These are phyloP conservation scores for Helleia helle DNA, from an alignment of 2,888 invertebrate genomes.

Conservation along the genomic window DNA sequence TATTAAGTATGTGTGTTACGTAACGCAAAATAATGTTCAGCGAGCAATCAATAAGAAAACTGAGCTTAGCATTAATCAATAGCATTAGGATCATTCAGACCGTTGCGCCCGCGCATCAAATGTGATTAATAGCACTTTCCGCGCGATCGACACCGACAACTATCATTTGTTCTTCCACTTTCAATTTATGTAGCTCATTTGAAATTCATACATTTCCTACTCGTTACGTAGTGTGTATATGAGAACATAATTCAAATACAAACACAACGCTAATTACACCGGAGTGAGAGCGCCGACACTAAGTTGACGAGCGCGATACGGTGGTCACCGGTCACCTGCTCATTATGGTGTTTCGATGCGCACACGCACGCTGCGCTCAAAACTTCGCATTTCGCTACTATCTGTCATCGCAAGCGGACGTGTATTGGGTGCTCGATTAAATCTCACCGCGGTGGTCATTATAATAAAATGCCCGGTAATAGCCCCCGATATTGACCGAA, in stretches of 20 bases:
- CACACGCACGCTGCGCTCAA: slow-evolving; percentile 29
- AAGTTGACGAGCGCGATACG: slow-evolving; percentile 53
- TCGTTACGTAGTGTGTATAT: not conserved
- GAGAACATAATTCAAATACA: not conserved
- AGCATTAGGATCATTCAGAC: too few relatives aligned
- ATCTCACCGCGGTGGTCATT: slow-evolving; percentile 56
- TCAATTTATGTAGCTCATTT: not conserved
- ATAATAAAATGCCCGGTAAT: slow-evolving; percentile 54
- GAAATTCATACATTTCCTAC: not conserved
- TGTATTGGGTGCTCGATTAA: slow-evolving; percentile 40
- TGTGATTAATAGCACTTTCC: not conserved
- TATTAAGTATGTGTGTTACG: too few relatives aligned
- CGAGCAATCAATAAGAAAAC: too few relatives aligned
- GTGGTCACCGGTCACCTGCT: slow-evolving; percentile 49
- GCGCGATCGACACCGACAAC: not conserved
- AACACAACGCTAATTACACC: slow-evolving; percentile 46
- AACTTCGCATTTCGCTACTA: slow-evolving; percentile 56
- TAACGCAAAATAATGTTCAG: too few relatives aligned
- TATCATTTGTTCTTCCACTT: not conserved
- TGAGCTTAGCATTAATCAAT: too few relatives aligned
- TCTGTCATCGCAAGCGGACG: slow-evolving; percentile 62
- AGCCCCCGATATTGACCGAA: slow-evolving; percentile 24
- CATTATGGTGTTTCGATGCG: slow-evolving; percentile 48
- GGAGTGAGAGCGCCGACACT: slow-evolving; percentile 40
- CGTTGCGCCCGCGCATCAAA: not conserved